Base-by-base conservation (phyloP, 23 tunicate genomes). In the Ciona savignyi region DNA sequence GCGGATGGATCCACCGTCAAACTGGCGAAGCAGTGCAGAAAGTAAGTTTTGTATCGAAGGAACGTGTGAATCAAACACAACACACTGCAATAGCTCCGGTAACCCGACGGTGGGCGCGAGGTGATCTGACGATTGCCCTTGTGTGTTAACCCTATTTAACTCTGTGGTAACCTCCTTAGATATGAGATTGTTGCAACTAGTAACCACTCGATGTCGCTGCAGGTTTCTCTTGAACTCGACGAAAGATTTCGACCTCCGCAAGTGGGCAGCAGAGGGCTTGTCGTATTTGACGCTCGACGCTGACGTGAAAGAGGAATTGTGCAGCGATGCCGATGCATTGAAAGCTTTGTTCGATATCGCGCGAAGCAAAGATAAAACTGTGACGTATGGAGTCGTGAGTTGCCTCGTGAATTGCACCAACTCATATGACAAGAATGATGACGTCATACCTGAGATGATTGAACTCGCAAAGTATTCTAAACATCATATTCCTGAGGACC, bases 191-290 rank as follows among this genome's bases (percentile, higher is more conserved):
- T n/a, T n/a, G n/a, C n/a, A n/a, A n/a, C n/a, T n/a, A 11, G 6
- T 35, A 4, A 76, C 26, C 23, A 33, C 28, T 67, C 48, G 22
- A 26, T 73, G 21, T 65, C 21, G 2, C 32, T 2, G 3, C 48
- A 91, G 97, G 49, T 94, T 51, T 68, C 63, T 94, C 21, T 71
- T 90, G 0, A 87, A 84, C 62, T 64, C 85, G 3, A 76, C 85
- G 21, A 87, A 84, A 75, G 82, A 84, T 79, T 87, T 86, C 62
- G 99, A 94, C 49, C 66, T 73, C 20, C 83, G 91, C 22, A 94
- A 94, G 51, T 94, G 99, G 99, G 89, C 99, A 30, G 93, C 93
- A 0, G 99, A 94, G 70, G 99, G 99, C 3, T 76, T 94, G 34
- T 86, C 95, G 0, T 94, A 79, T 67, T 75, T 94, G 29, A 86